Base-by-base conservation (phyloP, 2,113 vertebrate genomes). In the Parotia lawesii region DNA sequence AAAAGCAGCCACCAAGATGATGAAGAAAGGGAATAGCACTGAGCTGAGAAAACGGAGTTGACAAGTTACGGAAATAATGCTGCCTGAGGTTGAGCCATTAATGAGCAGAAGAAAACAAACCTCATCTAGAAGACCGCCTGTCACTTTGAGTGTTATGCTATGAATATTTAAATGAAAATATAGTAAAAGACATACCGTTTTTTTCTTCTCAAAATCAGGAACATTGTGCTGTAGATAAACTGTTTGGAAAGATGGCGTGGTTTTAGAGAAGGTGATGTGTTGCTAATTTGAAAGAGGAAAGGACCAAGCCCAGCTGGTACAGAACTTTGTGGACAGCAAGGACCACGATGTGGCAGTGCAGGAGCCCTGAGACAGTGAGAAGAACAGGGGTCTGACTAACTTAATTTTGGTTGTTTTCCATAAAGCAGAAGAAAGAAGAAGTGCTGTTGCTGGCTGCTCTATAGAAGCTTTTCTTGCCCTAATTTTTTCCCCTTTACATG, bases 21-120 rank as follows among this genome's bases (percentile, higher is more conserved):
- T 64, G 72, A 92, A 57, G 62, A 82, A 88, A 51, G 35, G 60
- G 82, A 88, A 54, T 57, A 87, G 71, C 45, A 25, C 37, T 57
- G 92, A 91, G 72, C 47, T 85, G 82, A 87, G 73, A 90, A 91
- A 91, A 79, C 53, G 0, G 0, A 89, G 76, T 10, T 77, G 92
- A 93, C 79, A 84, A 88, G 80, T 82, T 87, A 89, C 42, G 87
- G 89, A 91, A 94, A 81, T 87, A 94, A 47, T 48, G 66, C 53
- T 81, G 91, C 83, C 94, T 61, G 81, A 91, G 91, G 70, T 69
- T 87, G 87, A 75, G 84, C 70, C 76, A 73, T 81, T 94, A 95
- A 89, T 82, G 76, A 95, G 80, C 72, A 79, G 75, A 89, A 82
- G 91, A 85, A 94, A 84, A 82, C 57, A 95, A 93, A 93, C 53